Evolutionary conservation across 2,113 vertebrate genomes (phyloP).

Genomic region (Pipra filicauda): DNA sequence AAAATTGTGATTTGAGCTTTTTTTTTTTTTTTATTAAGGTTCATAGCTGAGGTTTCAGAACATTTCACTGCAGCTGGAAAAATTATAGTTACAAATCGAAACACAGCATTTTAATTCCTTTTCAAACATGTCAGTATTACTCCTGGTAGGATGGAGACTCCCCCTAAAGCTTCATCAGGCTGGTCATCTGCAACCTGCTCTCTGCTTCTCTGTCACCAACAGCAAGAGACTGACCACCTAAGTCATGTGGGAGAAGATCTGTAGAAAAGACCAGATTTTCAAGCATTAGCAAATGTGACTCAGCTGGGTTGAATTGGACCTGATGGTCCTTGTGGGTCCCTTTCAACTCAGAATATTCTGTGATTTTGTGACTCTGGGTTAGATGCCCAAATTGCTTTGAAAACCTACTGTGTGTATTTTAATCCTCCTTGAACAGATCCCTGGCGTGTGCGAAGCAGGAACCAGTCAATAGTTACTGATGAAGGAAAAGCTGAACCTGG

Average conservation of each 20-base stretch:
- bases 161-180: neutral
- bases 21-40: neutral
- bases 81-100: neutral
- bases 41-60: neutral
- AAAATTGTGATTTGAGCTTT: neutral
- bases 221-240: neutral
- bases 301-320: neutral
- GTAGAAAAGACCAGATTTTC: neutral
- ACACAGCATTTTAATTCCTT: neutral
- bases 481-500: neutral
- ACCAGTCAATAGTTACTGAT: neutral
- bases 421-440: neutral
- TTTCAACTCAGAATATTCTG: neutral
- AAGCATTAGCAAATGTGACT: neutral
- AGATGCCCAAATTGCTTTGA: neutral
- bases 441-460: neutral
- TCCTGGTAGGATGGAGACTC: neutral
- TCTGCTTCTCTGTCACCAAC: neutral
- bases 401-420: neutral
- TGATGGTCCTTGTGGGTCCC: neutral
- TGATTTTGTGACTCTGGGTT: neutral
- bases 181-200: accelerated
- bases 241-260: neutral
- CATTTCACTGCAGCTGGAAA: neutral
- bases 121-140: neutral